Base-by-base conservation (phyloP, 2,888 invertebrate genomes). In the Tribolium freemani region DNA sequence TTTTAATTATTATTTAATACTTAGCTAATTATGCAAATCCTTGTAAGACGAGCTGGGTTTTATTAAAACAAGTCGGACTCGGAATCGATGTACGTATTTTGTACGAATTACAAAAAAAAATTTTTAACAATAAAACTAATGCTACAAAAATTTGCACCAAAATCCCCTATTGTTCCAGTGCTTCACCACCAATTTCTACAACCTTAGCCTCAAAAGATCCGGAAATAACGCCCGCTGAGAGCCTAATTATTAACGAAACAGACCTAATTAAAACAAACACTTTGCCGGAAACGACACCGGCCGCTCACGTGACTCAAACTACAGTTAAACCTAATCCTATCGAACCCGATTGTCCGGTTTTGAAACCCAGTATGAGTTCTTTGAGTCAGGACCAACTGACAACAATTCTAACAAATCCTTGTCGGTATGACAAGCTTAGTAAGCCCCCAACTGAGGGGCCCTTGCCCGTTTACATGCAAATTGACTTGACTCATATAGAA, bases 401-500 rank as follows among this genome's bases (percentile, higher is more conserved):
- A 53, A 89, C 90, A 48, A 89, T 91, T 69, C 85, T 95, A 58
- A 93, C 94, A 0, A 88, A 92, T 81, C 90, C 90, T 75, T 94
- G 94, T 83, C 91, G 94, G 53, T 95, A 94, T 83, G 94, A 95
- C 84, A 91, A 91, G 50, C 88, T 93, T 81, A 89, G 91, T 67
- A 89, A 93, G 76, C 95, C 95, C 0, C 89, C 90, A 2, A 90
- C 90, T 2, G 88, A 89, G 5, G 89, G 90, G 11, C 92, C 93
- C 0, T 89, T 94, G 16, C 89, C 90, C 78, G 93, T 95, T 0
- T 90, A 90, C 77, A 91, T 93, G 72, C 91, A 94, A 79, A 91
- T 94, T 10, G 95, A 95, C 80, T 91, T 95, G 74, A 94, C 94
- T 83, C 95, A 95, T 80, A 92, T 96, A 82, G 95, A 95, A 83